Evolutionary conservation across 2,113 vertebrate genomes (phyloP), one percentile per base, ranked within the genome.

Genomic region (Thamnophis sirtalis): DNA sequence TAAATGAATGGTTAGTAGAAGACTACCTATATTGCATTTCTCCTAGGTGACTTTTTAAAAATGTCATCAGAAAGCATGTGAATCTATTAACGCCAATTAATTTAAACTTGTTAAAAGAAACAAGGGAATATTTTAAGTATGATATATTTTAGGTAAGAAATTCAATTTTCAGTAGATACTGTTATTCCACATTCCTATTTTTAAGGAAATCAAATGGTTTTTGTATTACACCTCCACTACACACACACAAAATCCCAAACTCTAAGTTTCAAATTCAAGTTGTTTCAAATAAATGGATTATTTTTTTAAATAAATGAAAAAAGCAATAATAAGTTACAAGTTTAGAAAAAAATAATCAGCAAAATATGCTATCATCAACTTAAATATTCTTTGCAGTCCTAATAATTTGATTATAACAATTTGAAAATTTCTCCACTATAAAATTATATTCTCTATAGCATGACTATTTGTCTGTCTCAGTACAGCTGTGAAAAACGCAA

Each of bases 401-500:
- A 80, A 80, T 17, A 22, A 80, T 80, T 21, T 80, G 33, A 43
- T 80, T 43, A 80, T 43, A n/a, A 68, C 13, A 17, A 33, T 33
- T 68, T 85, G 86, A 87, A n/a, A n/a, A 13, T 58, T 88, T 38
- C 33, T 88, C 51, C 1, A 0, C 33, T 56, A 43, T 24, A 54
- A 55, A 88, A 2, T 54, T 55, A 88, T 88, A 33, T 19, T 22
- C 33, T 38, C n/a, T 22, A 9, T 88, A 95, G 48, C 95, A 88
- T 95, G 94, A 21, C 22, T 96, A 92, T 95, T 93, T 93, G 91
- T 80, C 92, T 87, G 93, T 58, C 55, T 94, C 93, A 93, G 91
- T 91, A 17, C 91, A 95, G 85, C 94, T 96, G 91, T 90, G 93
- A 96, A 96, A 97, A 96, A 98, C 95, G 96, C 89, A 93, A 96